These are phyloP conservation scores for Gastracanthus pulcherrimus DNA, from an alignment of 2,888 invertebrate genomes.

Conservation along the genomic window DNA sequence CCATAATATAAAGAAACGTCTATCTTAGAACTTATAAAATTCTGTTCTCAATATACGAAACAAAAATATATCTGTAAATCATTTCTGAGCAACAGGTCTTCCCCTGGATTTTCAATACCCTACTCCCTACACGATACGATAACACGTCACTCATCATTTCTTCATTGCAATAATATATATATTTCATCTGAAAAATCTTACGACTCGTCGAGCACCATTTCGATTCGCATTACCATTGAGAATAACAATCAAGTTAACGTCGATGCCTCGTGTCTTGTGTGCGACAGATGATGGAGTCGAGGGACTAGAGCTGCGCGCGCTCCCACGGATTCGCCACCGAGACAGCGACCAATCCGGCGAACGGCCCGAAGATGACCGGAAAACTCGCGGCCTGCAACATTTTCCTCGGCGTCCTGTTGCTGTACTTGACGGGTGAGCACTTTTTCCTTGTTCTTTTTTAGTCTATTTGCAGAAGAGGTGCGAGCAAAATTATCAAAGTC, in stretches of 20 bases:
- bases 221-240: too few species aligned
- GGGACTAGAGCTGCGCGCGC: slow-evolving; percentile 35
- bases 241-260: too few species aligned
- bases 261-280: too few species aligned
- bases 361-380: slow-evolving; percentile 31
- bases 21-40: neutral
- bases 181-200: too few species aligned
- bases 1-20: too few species aligned
- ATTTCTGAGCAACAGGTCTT: neutral
- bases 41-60: neutral
- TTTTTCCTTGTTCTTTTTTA: too few species aligned
- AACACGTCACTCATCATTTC: too few species aligned
- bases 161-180: too few species aligned
- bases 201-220: too few species aligned
- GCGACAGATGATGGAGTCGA: slow-evolving; percentile 50
- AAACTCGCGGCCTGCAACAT: slow-evolving; percentile 12
- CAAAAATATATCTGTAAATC: neutral
- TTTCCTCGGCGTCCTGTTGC: slow-evolving; percentile 25
- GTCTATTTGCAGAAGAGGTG: too few species aligned
- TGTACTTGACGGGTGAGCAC: slow-evolving; percentile 38
- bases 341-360: neutral
- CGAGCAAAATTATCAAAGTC: too few species aligned
- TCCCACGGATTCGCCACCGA: neutral
- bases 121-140: neutral
- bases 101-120: neutral